Conservation (phyloP, 1,140 invertebrate genomes). For the Dryas iulia region DNA sequence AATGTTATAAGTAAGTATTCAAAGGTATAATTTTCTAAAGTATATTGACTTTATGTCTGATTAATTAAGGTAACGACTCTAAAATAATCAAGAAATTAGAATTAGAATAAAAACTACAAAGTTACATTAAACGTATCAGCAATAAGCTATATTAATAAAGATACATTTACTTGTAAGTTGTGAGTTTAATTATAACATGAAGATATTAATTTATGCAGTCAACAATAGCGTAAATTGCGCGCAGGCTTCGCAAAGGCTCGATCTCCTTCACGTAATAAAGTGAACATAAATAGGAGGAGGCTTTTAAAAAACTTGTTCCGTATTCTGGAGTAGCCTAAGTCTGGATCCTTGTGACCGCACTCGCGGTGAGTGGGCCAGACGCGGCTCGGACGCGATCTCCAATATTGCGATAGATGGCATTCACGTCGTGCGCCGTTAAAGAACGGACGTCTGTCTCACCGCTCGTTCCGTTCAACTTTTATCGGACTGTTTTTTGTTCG, state of each 20-base stretch:
- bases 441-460: slow-evolving; percentile 54
- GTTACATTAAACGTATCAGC: no score
- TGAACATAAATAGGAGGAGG: slow-evolving; percentile 36
- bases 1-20: no score
- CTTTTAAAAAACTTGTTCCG: slow-evolving; percentile 47
- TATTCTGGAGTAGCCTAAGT: slow-evolving; percentile 41
- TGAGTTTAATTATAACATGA: not conserved
- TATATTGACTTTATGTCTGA: no score
- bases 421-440: slow-evolving; percentile 56
- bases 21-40: no score
- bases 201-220: slow-evolving; percentile 14
- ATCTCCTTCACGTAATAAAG: slow-evolving; percentile 44
- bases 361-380: slow-evolving; percentile 44
- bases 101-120: no score
- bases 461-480: slow-evolving; percentile 43
- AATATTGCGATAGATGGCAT: slow-evolving; percentile 64
- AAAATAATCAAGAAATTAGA: no score
- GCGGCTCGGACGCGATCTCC: slow-evolving; percentile 36
- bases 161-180: no score
- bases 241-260: slow-evolving; percentile 17
- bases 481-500: slow-evolving; percentile 53
- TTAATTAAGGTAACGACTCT: no score
- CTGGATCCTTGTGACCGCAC: slow-evolving; percentile 36
- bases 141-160: no score
- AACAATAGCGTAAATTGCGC: slow-evolving; percentile 19